Conservation (phyloP, 2,113 vertebrate species). For the Orycteropus afer region DNA sequence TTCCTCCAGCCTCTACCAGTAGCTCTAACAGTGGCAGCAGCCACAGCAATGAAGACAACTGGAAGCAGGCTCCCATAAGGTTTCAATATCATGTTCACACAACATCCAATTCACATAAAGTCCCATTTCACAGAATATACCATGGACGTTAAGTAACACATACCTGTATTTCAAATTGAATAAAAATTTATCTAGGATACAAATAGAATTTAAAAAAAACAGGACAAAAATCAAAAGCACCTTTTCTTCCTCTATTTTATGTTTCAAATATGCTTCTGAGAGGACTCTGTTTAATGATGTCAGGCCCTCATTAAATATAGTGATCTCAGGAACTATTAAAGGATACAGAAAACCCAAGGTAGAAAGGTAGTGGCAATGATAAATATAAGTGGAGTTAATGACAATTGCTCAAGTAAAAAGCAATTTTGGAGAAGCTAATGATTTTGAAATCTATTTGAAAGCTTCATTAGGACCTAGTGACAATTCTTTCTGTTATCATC, state of each 20-base stretch:
- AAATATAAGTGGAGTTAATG: background rate
- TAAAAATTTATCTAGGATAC: background rate
- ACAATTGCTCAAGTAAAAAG: background rate
- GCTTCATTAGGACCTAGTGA: background rate
- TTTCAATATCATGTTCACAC: too few relatives aligned
- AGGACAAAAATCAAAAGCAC: background rate
- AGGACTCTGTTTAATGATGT: background rate
- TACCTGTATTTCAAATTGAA: background rate
- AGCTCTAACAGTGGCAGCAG: too few relatives aligned
- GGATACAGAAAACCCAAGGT: background rate
- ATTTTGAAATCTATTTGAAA: constrained; percentile 17
- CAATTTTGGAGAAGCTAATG: background rate
- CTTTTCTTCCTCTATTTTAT: background rate
- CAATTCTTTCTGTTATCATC: background rate
- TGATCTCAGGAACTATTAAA: background rate
- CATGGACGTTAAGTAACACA: too few relatives aligned
- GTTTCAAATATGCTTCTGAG: background rate
- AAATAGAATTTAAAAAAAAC: constrained; percentile 4
- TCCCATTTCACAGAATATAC: too few relatives aligned
- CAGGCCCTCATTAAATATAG: background rate
- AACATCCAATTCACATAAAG: too few relatives aligned
- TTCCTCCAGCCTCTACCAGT: too few relatives aligned
- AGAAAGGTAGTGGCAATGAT: background rate
- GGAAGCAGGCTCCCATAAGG: too few relatives aligned
- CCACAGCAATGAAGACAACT: too few relatives aligned